Evolutionary conservation across 2,113 vertebrate species (phyloP).

Genomic region (Otis tarda): DNA sequence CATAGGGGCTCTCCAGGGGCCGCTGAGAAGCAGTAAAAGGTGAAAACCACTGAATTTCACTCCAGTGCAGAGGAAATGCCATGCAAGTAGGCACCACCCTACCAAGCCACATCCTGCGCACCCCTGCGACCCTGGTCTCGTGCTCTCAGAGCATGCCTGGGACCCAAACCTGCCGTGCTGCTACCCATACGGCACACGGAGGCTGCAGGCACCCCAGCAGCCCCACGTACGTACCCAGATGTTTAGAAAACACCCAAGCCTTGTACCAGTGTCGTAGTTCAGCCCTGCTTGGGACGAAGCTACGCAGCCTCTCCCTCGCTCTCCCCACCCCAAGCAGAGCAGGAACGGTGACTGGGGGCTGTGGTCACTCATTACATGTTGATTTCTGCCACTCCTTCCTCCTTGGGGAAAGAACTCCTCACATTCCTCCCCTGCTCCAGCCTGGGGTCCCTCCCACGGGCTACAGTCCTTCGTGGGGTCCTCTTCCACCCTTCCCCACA

Average conservation of each 20-base stretch:
- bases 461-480: no score
- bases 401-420: no score
- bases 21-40: not conserved
- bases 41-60: accelerated
- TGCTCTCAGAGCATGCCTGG: not conserved
- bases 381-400: no score
- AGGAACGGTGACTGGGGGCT: no score
- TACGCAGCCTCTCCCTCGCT: no score
- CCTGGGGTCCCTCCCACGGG: no score
- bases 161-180: accelerated
- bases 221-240: accelerated
- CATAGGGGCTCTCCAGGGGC: not conserved
- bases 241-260: not conserved
- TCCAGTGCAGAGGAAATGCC: not conserved
- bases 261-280: not conserved
- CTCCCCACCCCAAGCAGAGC: no score
- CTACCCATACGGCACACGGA: accelerated
- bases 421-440: no score
- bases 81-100: accelerated
- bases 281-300: no score
- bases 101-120: not conserved
- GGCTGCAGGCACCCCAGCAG: not conserved
- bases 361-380: no score
- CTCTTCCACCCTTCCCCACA: not conserved
- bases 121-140: not conserved